phyloP scores from a whole-genome alignment of 2,797 vertebrate genomes.

The Steatocranus sp. region DNA sequence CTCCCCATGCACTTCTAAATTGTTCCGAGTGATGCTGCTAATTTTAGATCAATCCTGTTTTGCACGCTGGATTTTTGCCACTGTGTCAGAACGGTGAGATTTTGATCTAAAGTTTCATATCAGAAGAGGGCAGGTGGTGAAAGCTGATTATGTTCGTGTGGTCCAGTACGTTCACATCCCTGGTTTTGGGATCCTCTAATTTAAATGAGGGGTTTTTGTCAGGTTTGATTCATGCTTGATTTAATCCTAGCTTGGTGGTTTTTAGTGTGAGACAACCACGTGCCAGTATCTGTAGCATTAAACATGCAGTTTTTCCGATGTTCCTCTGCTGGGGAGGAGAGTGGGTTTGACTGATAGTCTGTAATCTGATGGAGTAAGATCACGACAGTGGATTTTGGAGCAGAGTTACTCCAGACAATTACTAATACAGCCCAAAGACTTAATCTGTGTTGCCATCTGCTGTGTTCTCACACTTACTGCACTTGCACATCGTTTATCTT shows the following conservation, averaged over 20 bases:
- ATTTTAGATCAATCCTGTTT: not conserved
- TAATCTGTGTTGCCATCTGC: conserved; percentile 71
- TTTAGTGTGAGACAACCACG: not conserved
- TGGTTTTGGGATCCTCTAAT: not conserved
- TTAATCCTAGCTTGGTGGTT: conserved; percentile 26
- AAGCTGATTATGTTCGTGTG: not conserved
- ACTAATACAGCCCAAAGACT: conserved; percentile 37
- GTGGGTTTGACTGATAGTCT: not conserved
- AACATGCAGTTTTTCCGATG: not conserved
- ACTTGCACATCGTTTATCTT: conserved; percentile 38
- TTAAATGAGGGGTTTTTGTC: not conserved
- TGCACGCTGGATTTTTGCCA: not conserved
- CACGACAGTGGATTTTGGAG: not conserved
- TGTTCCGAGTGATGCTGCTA: not conserved
- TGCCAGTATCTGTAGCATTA: not conserved
- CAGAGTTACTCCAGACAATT: conserved; percentile 22
- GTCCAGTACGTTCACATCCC: not conserved
- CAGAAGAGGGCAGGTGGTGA: not conserved
- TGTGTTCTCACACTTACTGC: conserved; percentile 46
- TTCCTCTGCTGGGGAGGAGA: not conserved
- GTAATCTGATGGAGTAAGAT: conserved; percentile 21
- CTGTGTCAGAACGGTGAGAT: not conserved
- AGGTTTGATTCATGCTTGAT: not conserved
- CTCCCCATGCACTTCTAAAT: not conserved
- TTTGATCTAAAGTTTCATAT: not conserved